phyloP scores from a whole-genome alignment of 2,888 invertebrate genomes.

The Eristalis tenax region DNA sequence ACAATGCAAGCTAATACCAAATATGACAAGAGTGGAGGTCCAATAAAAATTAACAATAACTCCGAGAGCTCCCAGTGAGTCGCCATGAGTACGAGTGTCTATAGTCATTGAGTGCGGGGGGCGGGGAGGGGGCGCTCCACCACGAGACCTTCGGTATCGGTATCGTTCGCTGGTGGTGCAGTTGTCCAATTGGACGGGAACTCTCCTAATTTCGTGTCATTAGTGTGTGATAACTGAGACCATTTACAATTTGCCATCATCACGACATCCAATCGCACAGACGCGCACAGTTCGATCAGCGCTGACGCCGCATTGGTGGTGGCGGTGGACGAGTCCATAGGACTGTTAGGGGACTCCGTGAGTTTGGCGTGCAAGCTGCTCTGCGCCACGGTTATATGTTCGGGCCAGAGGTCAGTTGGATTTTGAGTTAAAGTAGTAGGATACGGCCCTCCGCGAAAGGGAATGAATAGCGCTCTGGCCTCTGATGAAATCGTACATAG shows the following conservation, averaged over 20 bases:
- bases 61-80: conserved; percentile 5
- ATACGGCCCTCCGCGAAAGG: conserved; percentile 39
- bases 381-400: conserved; percentile 41
- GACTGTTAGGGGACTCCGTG: not conserved
- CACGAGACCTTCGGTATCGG: conserved; percentile 20
- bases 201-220: conserved; percentile 80
- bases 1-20: conserved; percentile 66
- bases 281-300: conserved; percentile 29
- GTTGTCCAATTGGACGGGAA: conserved; percentile 68
- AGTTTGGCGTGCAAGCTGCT: not conserved
- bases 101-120: too few relatives aligned
- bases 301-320: not conserved
- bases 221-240: conserved; percentile 81
- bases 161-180: conserved; percentile 35
- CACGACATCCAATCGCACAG: conserved; percentile 76
- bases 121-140: not conserved
- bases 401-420: conserved; percentile 61
- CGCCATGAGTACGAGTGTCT: not conserved
- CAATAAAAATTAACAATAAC: conserved; percentile 36
- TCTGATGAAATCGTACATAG: conserved; percentile 57
- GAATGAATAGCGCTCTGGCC: conserved; percentile 58
- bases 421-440: conserved; percentile 63
- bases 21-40: conserved; percentile 56
- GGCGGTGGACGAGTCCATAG: not conserved
- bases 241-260: conserved; percentile 82